Conservation (phyloP, 2,113 vertebrate genomes). For the Morone saxatilis region DNA sequence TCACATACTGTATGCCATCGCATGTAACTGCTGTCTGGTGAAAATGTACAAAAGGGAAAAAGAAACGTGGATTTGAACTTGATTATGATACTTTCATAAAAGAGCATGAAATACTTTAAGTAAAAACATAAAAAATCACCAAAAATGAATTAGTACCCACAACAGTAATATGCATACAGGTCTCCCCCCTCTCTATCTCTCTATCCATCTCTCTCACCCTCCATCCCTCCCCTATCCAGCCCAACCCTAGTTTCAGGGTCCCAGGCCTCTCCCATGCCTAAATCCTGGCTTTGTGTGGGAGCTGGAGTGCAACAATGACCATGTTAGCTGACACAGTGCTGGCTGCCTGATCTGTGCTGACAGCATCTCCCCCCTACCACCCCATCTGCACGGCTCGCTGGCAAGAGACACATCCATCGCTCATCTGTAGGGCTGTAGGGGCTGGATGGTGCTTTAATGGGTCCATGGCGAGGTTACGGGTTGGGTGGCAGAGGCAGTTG, state of each 20-base stretch:
- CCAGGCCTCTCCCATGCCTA: conserved; percentile 26
- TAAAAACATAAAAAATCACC: background rate
- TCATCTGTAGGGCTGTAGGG: background rate
- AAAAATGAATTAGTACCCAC: background rate
- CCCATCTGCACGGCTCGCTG: conserved; percentile 24
- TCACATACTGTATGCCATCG: background rate
- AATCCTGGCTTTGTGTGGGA: conserved; percentile 75
- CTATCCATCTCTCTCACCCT: background rate
- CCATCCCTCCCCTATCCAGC: background rate
- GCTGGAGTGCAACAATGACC: conserved; percentile 70
- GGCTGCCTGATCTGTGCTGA: conserved; percentile 63
- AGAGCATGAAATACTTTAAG: background rate
- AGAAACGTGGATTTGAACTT: background rate
- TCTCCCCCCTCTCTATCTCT: background rate
- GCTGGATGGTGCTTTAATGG: background rate
- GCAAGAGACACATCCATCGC: background rate
- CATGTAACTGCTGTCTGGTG: background rate
- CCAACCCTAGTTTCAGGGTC: conserved; percentile 30
- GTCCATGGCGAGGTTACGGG: background rate
- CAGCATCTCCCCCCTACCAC: conserved; percentile 39
- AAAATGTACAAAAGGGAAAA: background rate
- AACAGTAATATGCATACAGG: background rate
- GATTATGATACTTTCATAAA: too few species aligned
- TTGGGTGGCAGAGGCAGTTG: too few species aligned
- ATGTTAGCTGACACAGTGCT: conserved; percentile 74